Evolutionary conservation across 2,797 vertebrate species (phyloP), one percentile per base, ranked within the genome.

Genomic region (Halcyon badia): DNA sequence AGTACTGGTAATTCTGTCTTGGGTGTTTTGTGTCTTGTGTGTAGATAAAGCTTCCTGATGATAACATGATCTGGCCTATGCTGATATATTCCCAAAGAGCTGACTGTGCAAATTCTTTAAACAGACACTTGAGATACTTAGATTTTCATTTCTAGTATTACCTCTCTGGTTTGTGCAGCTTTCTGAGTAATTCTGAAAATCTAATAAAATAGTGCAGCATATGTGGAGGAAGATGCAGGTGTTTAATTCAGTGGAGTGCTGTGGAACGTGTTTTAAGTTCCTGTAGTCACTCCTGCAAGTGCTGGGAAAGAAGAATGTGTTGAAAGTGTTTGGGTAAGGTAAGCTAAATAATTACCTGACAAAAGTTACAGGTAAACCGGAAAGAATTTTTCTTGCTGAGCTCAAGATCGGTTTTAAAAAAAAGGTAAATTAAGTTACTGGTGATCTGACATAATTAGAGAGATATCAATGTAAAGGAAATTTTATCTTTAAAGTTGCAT

Each of bases 1-100:
- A 98, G 99, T 98, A 24, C 82, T 79, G 33, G 17, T 37, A 24
- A 14, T 66, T 81, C 15, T 79, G 28, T 21, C n/a, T 18, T 39
- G 7, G 3, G 4, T 80, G 42, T 46, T 62, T 52, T 78, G 39
- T 88, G 57, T 71, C 61, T 60, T n/a, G 0, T 2, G 2, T 42
- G 2, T 64, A 58, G 10, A 12, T 68, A 44, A 76, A 48, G 5
- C 65, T 87, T 70, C 61, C 46, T 57, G 31, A 25, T 60, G 33
- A 25, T 19, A 41, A 56, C 1, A 1, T n/a, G 6, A 33, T 78
- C 51, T 83, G 37, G 2, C 33, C 57, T 65, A 0, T 56, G 15
- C 14, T 73, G 56, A 19, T 49, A 6, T 64, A 39, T 49, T 93
- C 19, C 33, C 6, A 5, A 15, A 60, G 37, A 65, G 20, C 0